phyloP scores from a whole-genome alignment of 2,113 vertebrate species.

The Willisornis vidua region DNA sequence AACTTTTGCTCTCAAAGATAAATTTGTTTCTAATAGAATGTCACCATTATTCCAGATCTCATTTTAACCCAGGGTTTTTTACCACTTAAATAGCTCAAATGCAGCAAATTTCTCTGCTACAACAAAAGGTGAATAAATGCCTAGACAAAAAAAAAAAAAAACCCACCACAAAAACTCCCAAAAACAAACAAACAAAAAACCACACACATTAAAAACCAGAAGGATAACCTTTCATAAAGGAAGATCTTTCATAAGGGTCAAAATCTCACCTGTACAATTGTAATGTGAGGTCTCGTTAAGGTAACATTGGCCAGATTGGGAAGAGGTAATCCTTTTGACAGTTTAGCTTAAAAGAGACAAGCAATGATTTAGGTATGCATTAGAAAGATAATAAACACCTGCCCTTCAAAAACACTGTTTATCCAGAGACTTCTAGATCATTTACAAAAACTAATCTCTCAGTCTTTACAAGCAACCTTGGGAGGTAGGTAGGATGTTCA shows the following conservation, averaged over 20 bases:
- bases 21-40: neutral
- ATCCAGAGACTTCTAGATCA: neutral
- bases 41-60: neutral
- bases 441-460: neutral
- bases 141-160: neutral
- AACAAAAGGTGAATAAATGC: neutral
- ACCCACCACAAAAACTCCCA: neutral
- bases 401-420: neutral
- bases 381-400: neutral
- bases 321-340: slow-evolving; percentile 75
- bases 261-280: slow-evolving; percentile 70
- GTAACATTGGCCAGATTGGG: slow-evolving; percentile 63
- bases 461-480: neutral
- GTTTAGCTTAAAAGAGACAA: slow-evolving; percentile 58
- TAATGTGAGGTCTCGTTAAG: slow-evolving; percentile 60
- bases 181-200: neutral
- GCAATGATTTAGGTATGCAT: neutral
- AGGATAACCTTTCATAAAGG: neutral
- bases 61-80: neutral
- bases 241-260: neutral
- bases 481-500: neutral
- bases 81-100: neutral
- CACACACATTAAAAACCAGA: neutral
- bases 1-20: neutral
- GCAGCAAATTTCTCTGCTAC: neutral